phyloP scores from a whole-genome alignment of 2,113 vertebrate species.

The Tetraodon nigroviridis region DNA sequence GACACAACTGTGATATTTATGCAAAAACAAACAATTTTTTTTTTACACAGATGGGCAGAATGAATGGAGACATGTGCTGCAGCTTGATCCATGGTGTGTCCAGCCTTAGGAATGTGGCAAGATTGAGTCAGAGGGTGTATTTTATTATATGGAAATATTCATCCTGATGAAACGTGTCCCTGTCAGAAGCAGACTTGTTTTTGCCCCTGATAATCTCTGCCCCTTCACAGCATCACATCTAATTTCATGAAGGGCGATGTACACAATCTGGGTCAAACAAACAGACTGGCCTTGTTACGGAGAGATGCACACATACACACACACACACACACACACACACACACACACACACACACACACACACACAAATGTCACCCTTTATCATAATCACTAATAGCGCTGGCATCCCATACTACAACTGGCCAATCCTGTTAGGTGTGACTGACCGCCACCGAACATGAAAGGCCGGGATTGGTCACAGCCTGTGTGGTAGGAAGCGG shows the following conservation, averaged over 20 bases:
- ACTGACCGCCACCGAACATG: slow-evolving; percentile 55
- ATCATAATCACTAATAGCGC: slow-evolving; percentile 52
- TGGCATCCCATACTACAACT: slow-evolving; percentile 41
- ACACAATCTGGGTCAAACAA: slow-evolving; percentile 53
- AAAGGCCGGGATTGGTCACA: slow-evolving; percentile 66
- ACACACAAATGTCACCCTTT: slow-evolving; percentile 40
- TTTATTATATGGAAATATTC: neutral
- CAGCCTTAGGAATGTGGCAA: too few species aligned
- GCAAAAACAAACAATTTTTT: too few species aligned
- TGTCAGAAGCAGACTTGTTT: slow-evolving; percentile 31
- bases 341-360: slow-evolving; percentile 21
- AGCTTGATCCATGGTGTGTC: too few species aligned
- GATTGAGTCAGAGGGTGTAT: neutral
- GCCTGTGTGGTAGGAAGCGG: slow-evolving; percentile 55
- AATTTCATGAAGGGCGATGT: slow-evolving; percentile 22
- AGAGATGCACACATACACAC: neutral
- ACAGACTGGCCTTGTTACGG: slow-evolving; percentile 17
- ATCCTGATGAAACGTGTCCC: slow-evolving; percentile 24
- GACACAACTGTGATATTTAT: too few species aligned
- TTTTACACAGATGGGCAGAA: too few species aligned
- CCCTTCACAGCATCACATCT: slow-evolving; percentile 21
- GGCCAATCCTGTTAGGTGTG: slow-evolving; percentile 67
- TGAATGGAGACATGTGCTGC: too few species aligned
- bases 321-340: slow-evolving; percentile 14
- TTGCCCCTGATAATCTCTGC: slow-evolving; percentile 30